A percentile compares a stretch with the other conserved stretches of the same genome.
Evolutionary conservation across 1,140 invertebrate genomes (phyloP).

Genomic region (Linepithema humile): DNA sequence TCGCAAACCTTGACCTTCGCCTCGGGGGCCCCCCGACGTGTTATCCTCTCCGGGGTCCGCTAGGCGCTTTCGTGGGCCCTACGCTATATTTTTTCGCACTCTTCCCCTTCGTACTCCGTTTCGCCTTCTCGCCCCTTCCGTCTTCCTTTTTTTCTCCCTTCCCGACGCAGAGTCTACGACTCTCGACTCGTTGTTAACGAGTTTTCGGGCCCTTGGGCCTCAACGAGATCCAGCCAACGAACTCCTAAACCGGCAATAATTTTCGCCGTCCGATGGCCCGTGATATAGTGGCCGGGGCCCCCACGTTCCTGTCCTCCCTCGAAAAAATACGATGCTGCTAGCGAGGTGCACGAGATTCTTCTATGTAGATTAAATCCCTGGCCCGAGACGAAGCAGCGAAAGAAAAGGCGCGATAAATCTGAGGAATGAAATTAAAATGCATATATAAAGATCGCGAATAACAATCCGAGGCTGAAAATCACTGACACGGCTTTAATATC

Average conservation of each 20-base stretch:
- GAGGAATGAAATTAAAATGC: neutral
- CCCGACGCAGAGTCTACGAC: neutral
- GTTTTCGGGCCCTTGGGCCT: conserved; percentile 72
- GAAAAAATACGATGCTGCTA: conserved; percentile 63
- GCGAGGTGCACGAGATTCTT: conserved; percentile 18
- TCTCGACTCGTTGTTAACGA: conserved; percentile 70
- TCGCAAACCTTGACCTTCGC: conserved; percentile 37
- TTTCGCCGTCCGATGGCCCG: conserved; percentile 70
- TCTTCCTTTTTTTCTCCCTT: neutral
- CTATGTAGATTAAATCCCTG: conserved; percentile 58
- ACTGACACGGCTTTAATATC: neutral
- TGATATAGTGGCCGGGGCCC: conserved; percentile 55
- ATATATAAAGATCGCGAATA: too few relatives aligned
- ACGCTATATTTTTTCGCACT: conserved; percentile 24
- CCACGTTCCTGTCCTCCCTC: conserved; percentile 41
- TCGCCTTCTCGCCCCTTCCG: conserved; percentile 7
- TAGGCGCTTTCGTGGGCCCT: conserved; percentile 2
- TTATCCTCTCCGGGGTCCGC: conserved; percentile 11
- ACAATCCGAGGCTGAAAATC: neutral
- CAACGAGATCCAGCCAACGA: conserved; percentile 49
- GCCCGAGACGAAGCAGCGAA: neutral
- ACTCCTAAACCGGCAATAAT: conserved; percentile 75
- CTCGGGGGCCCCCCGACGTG: neutral
- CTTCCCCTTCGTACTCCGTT: neutral
- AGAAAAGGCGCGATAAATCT: neutral